Evolutionary conservation across 2,888 invertebrate species (phyloP).

Genomic region (Dicroscelio sp.): DNA sequence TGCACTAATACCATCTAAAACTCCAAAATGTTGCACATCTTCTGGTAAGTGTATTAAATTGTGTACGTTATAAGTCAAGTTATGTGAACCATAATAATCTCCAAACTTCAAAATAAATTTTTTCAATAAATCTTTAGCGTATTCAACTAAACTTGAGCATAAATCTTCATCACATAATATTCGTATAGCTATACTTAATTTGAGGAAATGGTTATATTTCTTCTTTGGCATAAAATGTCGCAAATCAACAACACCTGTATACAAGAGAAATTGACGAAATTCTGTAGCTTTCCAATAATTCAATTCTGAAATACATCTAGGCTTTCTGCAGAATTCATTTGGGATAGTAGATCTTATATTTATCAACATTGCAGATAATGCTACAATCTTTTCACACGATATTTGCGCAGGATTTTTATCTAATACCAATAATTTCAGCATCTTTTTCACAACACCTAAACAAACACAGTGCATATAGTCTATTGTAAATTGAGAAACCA

Average conservation of each 20-base stretch:
- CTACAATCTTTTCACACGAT: too few relatives aligned
- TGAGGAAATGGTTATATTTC: conserved; percentile 79
- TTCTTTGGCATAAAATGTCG: conserved; percentile 68
- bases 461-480: conserved; percentile 56
- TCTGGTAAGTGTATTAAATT: conserved; percentile 21
- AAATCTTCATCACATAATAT: neutral
- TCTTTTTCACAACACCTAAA: conserved; percentile 27
- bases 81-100: neutral
- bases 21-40: neutral
- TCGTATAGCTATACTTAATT: neutral
- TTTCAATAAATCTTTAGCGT: neutral
- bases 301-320: conserved; percentile 25
- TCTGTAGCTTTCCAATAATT: conserved; percentile 86
- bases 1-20: neutral
- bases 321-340: conserved; percentile 42
- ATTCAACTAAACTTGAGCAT: neutral
- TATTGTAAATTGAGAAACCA: conserved; percentile 38
- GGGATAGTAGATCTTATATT: conserved; percentile 5
- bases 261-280: conserved; percentile 83
- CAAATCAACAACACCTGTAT: conserved; percentile 84
- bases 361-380: neutral
- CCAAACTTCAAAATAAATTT: neutral
- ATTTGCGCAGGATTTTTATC: neutral
- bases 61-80: conserved; percentile 14
- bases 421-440: conserved; percentile 12